Conservation (phyloP, 2,888 invertebrate species). For the Parnassius mnemosyne region DNA sequence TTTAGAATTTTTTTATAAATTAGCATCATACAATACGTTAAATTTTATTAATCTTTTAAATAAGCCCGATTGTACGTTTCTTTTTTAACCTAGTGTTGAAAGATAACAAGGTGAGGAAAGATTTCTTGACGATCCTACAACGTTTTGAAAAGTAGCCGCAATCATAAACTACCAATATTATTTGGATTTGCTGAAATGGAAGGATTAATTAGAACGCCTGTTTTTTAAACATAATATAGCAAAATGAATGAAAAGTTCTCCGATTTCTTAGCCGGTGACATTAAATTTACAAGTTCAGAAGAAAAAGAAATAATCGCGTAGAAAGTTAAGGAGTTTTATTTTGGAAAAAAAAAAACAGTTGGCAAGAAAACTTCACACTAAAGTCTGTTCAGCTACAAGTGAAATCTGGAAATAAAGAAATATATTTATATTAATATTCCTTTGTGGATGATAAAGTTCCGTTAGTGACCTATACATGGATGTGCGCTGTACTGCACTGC, state of each 20-base stretch:
- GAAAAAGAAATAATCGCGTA: slow-evolving; percentile 42
- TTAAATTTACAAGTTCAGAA: slow-evolving; percentile 43
- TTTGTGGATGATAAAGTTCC: slow-evolving; percentile 42
- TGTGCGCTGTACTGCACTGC: slow-evolving; percentile 22
- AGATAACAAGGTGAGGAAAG: slow-evolving; percentile 38
- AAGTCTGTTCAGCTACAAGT: slow-evolving; percentile 28
- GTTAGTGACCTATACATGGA: slow-evolving; percentile 36
- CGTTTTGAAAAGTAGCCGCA: slow-evolving; percentile 44
- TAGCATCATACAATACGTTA: slow-evolving; percentile 39
- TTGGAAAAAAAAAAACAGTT: no score
- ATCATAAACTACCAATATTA: slow-evolving; percentile 45
- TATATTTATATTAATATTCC: slow-evolving; percentile 52
- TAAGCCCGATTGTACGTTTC: slow-evolving; percentile 32
- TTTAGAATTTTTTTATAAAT: slow-evolving; percentile 52
- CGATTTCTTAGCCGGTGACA: slow-evolving; percentile 44
- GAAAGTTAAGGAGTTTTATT: no score
- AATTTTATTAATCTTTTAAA: slow-evolving; percentile 29
- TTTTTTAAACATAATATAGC: no score
- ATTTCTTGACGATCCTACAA: slow-evolving; percentile 46
- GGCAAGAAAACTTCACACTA: slow-evolving; percentile 35
- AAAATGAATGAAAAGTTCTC: no score
- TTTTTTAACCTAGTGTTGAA: slow-evolving; percentile 45
- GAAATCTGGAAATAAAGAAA: slow-evolving; percentile 44
- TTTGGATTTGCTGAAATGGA: slow-evolving; percentile 35
- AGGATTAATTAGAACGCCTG: no score